Evolutionary conservation across 2,113 vertebrate genomes (phyloP), one percentile per base, ranked within the genome.

Genomic region (Protobothrops flavoviridis): DNA sequence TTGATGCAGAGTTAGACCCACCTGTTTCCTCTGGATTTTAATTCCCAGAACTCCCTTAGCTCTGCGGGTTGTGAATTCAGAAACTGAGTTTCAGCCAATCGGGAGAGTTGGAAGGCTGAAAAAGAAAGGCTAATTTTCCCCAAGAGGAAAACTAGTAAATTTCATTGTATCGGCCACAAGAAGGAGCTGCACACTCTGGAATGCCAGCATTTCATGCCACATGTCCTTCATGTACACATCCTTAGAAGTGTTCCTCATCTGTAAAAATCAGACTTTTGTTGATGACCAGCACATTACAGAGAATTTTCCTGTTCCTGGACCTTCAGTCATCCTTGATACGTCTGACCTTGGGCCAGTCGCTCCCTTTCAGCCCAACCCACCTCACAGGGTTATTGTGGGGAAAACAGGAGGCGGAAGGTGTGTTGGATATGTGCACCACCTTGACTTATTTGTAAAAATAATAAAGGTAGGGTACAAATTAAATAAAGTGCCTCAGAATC

Each of bases 141-240:
- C 74, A 81, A 8, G 17, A 43, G 7, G 74, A 81, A 81, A 81
- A 81, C 74, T 39, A 33, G 33, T 81, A 43, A 43, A 21, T 81
- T 39, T 21, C 33, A 81, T 17, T 56, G 29, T 24, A 0, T 8
- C 8, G 87, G 91, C 94, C 94, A 90, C 93, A 93, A 93, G 92
- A 21, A 64, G 91, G 92, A 17, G 93, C 88, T 93, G 23, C 3
- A 13, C 15, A 20, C 7, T 56, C n/a, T 45, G 29, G 33, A 56
- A 55, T 33, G 17, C 53, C 88, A 89, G 87, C 7, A 21, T n/a
- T 53, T 53, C n/a, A 53, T 52, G 43, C 13, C 48, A 50, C 24
- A 26, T 0, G 5, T 87, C 11, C 43, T 64, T 21, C 3, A 26
- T 43, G 85, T 43, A 3, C 52, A 43, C 50, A 17, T 55, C 50